Percentiles rank a stretch among this genome's conserved stretches.
Conservation (phyloP, 2,113 vertebrate species). For the Noturus placidus region DNA sequence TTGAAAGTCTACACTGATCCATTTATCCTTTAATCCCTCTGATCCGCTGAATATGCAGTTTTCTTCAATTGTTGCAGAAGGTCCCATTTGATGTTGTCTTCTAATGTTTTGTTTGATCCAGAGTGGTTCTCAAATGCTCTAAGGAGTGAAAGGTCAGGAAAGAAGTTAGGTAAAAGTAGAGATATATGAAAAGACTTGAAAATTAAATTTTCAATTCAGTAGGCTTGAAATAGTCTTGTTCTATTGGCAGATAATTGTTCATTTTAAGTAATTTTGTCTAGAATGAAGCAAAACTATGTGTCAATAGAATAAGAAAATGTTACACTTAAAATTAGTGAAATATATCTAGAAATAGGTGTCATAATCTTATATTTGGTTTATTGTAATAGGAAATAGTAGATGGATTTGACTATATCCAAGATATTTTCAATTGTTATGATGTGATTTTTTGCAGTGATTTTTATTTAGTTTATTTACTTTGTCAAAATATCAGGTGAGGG, state of each 20-base stretch:
- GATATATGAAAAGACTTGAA: background rate
- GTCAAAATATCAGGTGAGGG: background rate
- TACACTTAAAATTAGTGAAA: too few relatives aligned
- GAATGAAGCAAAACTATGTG: too few relatives aligned
- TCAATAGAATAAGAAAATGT: too few relatives aligned
- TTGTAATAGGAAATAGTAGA: background rate
- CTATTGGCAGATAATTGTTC: too few relatives aligned
- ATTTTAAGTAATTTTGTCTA: too few relatives aligned
- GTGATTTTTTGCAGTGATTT: background rate
- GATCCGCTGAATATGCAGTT: constrained; percentile 15
- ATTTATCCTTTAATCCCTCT: constrained; percentile 1
- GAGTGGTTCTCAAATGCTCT: background rate
- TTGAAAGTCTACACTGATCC: background rate
- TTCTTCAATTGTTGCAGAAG: background rate
- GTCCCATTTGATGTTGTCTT: background rate
- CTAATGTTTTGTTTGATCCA: background rate
- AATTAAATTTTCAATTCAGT: too few relatives aligned
- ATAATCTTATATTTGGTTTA: background rate
- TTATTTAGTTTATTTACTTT: background rate
- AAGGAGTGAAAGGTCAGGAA: background rate
- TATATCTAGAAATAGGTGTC: too few relatives aligned
- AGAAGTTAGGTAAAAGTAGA: background rate
- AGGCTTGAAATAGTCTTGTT: too few relatives aligned
- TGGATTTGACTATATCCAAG: too few relatives aligned
- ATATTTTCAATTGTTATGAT: too few relatives aligned